phyloP scores from a whole-genome alignment of 2,113 vertebrate genomes.

The Cricetomys ansorgei region DNA sequence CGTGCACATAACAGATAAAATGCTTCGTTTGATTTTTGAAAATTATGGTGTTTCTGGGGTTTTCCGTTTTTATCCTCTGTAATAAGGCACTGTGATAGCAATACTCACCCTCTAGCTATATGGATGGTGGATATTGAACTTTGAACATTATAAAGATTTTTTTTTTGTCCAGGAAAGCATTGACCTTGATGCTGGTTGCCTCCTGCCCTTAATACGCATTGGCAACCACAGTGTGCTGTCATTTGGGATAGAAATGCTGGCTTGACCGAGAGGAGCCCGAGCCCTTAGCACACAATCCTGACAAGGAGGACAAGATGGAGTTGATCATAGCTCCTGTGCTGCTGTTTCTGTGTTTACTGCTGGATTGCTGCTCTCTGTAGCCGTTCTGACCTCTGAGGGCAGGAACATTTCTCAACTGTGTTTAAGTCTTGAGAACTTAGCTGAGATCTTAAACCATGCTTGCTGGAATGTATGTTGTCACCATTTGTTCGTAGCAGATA shows the following conservation, averaged over 20 bases:
- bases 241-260: neutral
- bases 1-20: neutral
- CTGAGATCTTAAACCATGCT: neutral
- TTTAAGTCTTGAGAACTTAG: neutral
- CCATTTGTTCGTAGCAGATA: neutral
- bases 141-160: neutral
- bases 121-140: neutral
- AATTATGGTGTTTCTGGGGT: neutral
- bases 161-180: neutral
- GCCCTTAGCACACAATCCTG: no score
- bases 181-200: neutral
- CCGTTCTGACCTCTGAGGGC: neutral
- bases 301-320: neutral
- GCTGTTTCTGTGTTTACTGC: no score
- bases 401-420: neutral
- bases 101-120: neutral
- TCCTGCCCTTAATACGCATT: neutral
- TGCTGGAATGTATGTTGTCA: accelerated
- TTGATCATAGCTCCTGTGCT: neutral
- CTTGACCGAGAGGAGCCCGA: neutral
- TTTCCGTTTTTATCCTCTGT: neutral
- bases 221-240: neutral
- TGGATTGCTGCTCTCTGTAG: no score
- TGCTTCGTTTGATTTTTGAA: neutral
- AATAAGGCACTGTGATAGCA: neutral